Percentiles rank a stretch among this genome's conserved stretches.
These are phyloP conservation scores for Oceanodroma leucorhoa DNA, from an alignment of 2,797 vertebrate genomes.

Conservation along the genomic window DNA sequence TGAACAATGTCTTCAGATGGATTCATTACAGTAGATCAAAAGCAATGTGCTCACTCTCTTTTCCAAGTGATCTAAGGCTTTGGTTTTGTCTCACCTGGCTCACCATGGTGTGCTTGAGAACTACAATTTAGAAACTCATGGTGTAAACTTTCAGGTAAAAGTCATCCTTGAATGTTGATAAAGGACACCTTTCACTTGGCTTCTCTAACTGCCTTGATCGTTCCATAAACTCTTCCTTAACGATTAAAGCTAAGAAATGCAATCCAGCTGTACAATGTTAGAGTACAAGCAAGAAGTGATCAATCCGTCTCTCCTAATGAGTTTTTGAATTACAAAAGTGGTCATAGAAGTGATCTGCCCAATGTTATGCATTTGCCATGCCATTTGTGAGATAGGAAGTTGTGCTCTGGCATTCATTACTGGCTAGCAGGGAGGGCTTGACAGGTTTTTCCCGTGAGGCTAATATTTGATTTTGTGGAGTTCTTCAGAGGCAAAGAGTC, in stretches of 20 bases:
- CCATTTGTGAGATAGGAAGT: background rate
- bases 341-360: background rate
- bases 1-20: rapidly evolving
- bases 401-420: background rate
- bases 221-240: background rate
- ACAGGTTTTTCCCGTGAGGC: background rate
- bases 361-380: background rate
- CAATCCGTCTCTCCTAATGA: background rate
- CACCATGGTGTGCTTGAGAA: background rate
- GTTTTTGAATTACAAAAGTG: background rate
- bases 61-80: background rate
- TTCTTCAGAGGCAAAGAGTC: background rate
- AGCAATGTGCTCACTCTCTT: background rate
- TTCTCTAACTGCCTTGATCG: background rate
- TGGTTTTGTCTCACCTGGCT: background rate
- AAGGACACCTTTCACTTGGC: background rate
- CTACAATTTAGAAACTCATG: background rate
- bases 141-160: background rate
- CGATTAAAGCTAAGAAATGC: background rate
- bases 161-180: background rate
- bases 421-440: background rate
- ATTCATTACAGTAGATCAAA: background rate
- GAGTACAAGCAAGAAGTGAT: background rate
- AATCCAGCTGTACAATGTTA: background rate
- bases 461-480: background rate